phyloP scores from a whole-genome alignment of 2,113 vertebrate species.

The Dicentrarchus labrax region DNA sequence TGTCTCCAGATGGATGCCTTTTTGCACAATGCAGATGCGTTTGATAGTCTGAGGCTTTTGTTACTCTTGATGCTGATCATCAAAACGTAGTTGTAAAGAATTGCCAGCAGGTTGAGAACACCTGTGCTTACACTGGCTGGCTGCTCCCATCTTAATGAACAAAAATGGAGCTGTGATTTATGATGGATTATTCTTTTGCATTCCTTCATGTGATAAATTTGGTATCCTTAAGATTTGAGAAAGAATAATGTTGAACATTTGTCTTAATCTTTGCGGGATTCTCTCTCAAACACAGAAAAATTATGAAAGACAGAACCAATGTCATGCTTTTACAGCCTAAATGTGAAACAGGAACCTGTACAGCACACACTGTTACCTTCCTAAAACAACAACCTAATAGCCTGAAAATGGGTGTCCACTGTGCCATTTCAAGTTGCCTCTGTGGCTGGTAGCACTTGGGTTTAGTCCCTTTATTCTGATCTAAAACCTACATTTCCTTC shows the following conservation, averaged over 20 bases:
- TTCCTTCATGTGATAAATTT: conserved; percentile 2
- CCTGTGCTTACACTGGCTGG: conserved; percentile 41
- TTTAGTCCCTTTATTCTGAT: conserved; percentile 31
- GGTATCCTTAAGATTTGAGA: conserved; percentile 22
- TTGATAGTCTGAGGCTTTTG: conserved; percentile 44
- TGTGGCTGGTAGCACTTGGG: conserved; percentile 11
- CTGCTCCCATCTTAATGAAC: conserved; percentile 41
- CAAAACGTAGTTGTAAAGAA: neutral
- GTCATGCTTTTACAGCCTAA: conserved; percentile 2
- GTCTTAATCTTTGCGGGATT: conserved; percentile 33
- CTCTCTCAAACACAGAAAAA: conserved; percentile 17
- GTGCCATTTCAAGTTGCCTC: conserved; percentile 20
- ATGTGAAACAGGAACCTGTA: neutral
- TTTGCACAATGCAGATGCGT: conserved; percentile 18
- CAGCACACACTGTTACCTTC: conserved; percentile 9
- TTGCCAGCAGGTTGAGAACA: conserved; percentile 44
- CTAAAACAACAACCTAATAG: neutral
- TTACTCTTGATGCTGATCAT: conserved; percentile 28
- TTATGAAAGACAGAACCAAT: conserved; percentile 5
- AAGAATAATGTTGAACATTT: conserved; percentile 43
- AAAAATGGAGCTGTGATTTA: conserved; percentile 41
- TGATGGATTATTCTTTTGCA: conserved; percentile 21
- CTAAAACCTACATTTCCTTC: conserved; percentile 17
- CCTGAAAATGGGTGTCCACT: neutral
- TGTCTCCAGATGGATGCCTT: conserved; percentile 67